Base-by-base conservation (phyloP, 2,888 invertebrate species). In the Scelioninae gen. 1 region DNA sequence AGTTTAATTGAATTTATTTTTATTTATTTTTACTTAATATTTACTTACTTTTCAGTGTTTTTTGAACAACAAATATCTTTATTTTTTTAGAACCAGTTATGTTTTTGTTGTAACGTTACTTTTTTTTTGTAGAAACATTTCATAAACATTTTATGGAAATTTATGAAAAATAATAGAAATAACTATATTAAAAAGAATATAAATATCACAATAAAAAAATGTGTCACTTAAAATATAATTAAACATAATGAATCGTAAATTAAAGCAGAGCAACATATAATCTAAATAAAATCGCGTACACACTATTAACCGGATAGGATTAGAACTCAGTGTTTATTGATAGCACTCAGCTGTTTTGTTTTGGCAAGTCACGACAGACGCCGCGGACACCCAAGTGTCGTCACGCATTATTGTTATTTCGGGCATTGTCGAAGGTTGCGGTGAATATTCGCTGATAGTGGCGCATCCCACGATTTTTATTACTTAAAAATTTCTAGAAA, bases 341-440 rank as follows among this genome's bases (percentile, higher is more conserved):
- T 91, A 90, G 90, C 88, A 84, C 88, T 88, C 88, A 89, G 88
- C 89, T 89, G 89, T 88, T 90, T 87, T 86, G 85, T 86, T 89
- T 89, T 89, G 88, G 89, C 88, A 88, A 85, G 84, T 81, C 75
- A 79, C 82, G 66, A 76, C 85, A 72, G 78, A 80, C 80, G 71
- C 65, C 65, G 82, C 82, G 81, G 68, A 81, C 75, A 80, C 71
- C 60, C 32, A 82, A 72, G 72, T 86, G 87, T 88, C 87, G 88
- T 88, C 87, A 87, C 77, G 82, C 84, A 83, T 90, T 90, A 88
- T 89, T 90, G 88, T 90, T 90, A 90, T 90, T 91, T 90, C 83
- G 87, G 88, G 89, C 88, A 84, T 88, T 86, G 89, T 88, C 88
- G 89, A 88, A 90, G 88, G 88, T 86, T 89, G 86, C 60, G 74